Base-by-base conservation (phyloP, 2,797 vertebrate species). In the Gephyroberyx darwinii region DNA sequence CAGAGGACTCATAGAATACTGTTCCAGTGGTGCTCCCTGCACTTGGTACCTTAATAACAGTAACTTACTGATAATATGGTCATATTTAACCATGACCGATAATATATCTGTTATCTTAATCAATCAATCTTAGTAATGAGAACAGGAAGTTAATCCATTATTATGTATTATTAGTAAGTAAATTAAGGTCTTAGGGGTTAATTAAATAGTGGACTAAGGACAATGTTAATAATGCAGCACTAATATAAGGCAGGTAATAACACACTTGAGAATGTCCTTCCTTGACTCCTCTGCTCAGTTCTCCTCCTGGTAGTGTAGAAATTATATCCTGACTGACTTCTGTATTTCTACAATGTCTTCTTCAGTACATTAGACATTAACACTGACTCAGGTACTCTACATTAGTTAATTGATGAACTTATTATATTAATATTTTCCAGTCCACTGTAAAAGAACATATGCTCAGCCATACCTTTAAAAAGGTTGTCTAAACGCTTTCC, bases 181-280 rank as follows among this genome's bases (percentile, higher is more conserved):
- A 94, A 93, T 93, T 80, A 92, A 90, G 92, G 92, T 93, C 92
- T 90, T 88, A 43, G 85, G 87, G 92, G 93, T 93, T 94, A 93
- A 94, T 94, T 92, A 93, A 91, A 84, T 86, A 78, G 79, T 85
- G 84, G 74, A 81, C 88, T 91, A 90, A 92, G 89, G 88, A 92
- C 88, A 90, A 80, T 82, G 90, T 91, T 93, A 91, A 92, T 92
- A 92, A 92, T 91, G 88, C 89, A 91, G 91, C 84, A 90, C 88
- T 91, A 91, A 90, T 88, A 89, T 73, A 75, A 81, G 79, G 78
- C 86, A 90, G 89, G 91, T 90, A 90, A 90, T 89, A 90, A 89
- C 80, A 88, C 86, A 86, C 74, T 82, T 75, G 68, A 80, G 83
- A 89, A 83, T 83, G 75, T 88, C 86, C 78, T 70, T 76, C 67